Evolutionary conservation across 2,888 invertebrate genomes (phyloP), one percentile per base, ranked within the genome.

Genomic region (Drosophila infuscata): DNA sequence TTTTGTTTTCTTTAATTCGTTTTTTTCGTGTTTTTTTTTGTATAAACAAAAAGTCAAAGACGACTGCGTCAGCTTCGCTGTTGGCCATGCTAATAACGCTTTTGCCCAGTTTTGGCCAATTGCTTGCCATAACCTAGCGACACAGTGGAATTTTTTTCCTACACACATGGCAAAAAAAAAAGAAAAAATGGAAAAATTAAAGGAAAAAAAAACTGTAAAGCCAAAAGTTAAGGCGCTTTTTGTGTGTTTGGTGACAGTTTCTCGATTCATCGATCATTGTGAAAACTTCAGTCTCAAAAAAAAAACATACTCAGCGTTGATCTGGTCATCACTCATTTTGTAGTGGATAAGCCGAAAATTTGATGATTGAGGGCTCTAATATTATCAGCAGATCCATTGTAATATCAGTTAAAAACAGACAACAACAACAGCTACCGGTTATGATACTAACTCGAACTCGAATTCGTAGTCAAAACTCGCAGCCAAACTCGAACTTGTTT

Each of bases 31-130:
- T 30, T 49, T 9, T 36, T 43, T 54, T 64, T 80, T 87, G 54
- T 67, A 75, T 89, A 81, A 83, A 89, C 88, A 89, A 89, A 68
- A 77, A 86, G 72, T 70, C 72, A 84, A 70, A 70, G 81, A 66
- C 64, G 70, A 62, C 69, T 57, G 52, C 70, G 58, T 58, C 72
- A 68, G 48, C 60, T 54, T 59, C 54, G 74, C 61, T 71, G 70
- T 70, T 74, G 73, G 75, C 82, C 85, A 82, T 84, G 83, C 82
- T 71, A 85, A 79, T 82, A 82, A 64, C 75, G 66, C 54, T 71
- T 83, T 77, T 83, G 61, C 67, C 74, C 87, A 83, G 83, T 70
- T 80, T 76, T 79, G 51, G 70, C 76, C 88, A 85, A 89, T 85
- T 89, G 88, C 74, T 88, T 76, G 82, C 70, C 75, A 67, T 71